Evolutionary conservation across 2,888 invertebrate genomes (phyloP).

Genomic region (Lepeophtheirus nordmannii): DNA sequence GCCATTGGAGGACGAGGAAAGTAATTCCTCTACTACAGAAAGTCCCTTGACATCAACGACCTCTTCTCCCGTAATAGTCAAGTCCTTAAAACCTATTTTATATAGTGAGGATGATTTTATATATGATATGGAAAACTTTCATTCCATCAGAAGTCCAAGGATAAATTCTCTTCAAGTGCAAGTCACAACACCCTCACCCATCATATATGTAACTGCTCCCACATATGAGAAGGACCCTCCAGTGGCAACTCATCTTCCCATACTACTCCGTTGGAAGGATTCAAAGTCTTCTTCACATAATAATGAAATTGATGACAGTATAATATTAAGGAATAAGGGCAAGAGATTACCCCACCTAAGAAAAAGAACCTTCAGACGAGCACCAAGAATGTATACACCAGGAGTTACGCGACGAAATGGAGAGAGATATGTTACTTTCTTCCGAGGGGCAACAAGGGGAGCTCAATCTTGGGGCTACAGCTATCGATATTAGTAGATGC

Average conservation of each 20-base stretch:
- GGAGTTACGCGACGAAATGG: not conserved
- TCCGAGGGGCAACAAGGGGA: not conserved
- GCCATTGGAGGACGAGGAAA: slow-evolving; percentile 41
- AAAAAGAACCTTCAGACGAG: not conserved
- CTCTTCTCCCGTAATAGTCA: not conserved
- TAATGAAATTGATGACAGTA: not conserved
- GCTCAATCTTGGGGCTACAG: slow-evolving; percentile 14
- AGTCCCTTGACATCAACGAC: too few species aligned
- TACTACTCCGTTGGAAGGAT: not conserved
- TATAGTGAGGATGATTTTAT: slow-evolving; percentile 1
- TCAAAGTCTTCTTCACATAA: not conserved
- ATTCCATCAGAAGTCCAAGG: not conserved
- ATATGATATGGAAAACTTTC: slow-evolving; percentile 19
- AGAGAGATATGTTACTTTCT: slow-evolving; percentile 12
- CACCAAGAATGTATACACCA: not conserved
- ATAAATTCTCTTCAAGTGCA: not conserved
- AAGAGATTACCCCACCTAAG: not conserved
- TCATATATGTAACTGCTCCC: not conserved
- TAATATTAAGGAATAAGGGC: not conserved
- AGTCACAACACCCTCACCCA: not conserved
- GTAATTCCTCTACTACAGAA: not conserved
- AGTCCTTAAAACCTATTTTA: not conserved
- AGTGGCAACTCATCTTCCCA: not conserved
- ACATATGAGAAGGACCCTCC: not conserved
- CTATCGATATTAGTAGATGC: slow-evolving; percentile 2